Evolutionary conservation across 37 sponge, comb jelly and placozoan species (phyloP).

Genomic region (Eunapius fragilis): DNA sequence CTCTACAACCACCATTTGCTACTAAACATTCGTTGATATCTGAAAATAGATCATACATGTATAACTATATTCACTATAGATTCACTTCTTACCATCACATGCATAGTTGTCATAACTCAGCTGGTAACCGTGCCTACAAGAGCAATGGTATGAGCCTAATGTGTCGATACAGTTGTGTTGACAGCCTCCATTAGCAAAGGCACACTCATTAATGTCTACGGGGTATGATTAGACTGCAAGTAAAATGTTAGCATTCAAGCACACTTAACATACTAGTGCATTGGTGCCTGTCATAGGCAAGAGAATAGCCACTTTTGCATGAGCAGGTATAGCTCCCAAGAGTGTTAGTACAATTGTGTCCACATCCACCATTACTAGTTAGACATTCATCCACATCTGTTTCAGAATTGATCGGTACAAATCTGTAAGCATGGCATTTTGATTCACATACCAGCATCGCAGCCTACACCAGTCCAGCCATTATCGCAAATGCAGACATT

Average conservation of each 20-base stretch:
- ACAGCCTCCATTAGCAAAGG: conserved; percentile 21
- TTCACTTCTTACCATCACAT: conserved; percentile 10
- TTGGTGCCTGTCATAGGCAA: not conserved
- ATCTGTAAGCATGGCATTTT: not conserved
- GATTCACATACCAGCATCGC: not conserved
- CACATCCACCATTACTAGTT: conserved; percentile 31
- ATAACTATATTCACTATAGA: not conserved
- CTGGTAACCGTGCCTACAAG: conserved; percentile 13
- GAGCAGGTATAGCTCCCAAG: conserved; percentile 10
- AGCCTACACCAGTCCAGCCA: not conserved
- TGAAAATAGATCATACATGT: not conserved
- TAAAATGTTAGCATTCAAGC: not conserved
- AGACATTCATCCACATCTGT: conserved; percentile 28
- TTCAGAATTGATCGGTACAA: not conserved
- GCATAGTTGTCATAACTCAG: not conserved
- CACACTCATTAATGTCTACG: conserved; percentile 14
- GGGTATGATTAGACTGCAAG: too few species aligned
- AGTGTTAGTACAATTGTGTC: not conserved
- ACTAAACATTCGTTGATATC: not conserved
- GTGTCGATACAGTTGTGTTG: conserved; percentile 33
- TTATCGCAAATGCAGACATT: not conserved
- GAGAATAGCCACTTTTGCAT: conserved; percentile 4
- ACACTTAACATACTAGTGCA: conserved; percentile 6
- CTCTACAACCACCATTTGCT: not conserved
- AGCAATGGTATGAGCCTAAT: conserved; percentile 9